phyloP scores from a whole-genome alignment of 2,797 vertebrate genomes.

The Parambassis ranga region DNA sequence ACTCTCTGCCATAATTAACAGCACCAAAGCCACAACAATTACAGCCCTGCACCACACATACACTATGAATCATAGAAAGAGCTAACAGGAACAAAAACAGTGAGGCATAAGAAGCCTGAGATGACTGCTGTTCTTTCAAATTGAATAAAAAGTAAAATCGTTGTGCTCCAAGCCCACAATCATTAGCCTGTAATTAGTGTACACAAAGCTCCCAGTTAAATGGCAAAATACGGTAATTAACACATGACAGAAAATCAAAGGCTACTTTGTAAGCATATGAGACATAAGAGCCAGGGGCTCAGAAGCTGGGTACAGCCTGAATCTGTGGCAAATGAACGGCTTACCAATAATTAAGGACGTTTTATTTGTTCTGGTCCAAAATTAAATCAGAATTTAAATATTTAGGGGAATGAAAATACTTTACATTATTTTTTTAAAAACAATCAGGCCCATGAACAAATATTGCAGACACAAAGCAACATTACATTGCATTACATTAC shows the following conservation, averaged over 20 bases:
- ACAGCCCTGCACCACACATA: conserved; percentile 86
- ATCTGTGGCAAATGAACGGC: conserved; percentile 90
- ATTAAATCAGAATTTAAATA: conserved; percentile 39
- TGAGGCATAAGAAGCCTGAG: conserved; percentile 84
- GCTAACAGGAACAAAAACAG: conserved; percentile 94
- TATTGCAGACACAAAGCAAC: no score
- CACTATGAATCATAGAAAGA: conserved; percentile 91
- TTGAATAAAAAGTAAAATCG: conserved; percentile 94
- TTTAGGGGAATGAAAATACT: background rate
- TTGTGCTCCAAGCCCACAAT: conserved; percentile 91
- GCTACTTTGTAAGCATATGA: conserved; percentile 97
- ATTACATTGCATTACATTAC: no score
- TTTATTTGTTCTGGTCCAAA: conserved; percentile 43
- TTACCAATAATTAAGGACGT: conserved; percentile 74
- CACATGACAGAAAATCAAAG: conserved; percentile 99
- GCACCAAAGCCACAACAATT: conserved; percentile 97
- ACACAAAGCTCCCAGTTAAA: conserved; percentile 98
- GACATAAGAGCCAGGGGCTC: conserved; percentile 92
- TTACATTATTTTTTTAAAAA: no score
- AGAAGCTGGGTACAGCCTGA: conserved; percentile 88
- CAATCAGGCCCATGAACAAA: no score
- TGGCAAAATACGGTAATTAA: conserved; percentile 98
- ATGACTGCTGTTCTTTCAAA: conserved; percentile 85
- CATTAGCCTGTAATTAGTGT: conserved; percentile 99
- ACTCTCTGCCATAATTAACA: conserved; percentile 99